Percentiles rank a stretch among this genome's conserved stretches.
Evolutionary conservation across 2,113 vertebrate genomes (phyloP).

Genomic region (Nestor notabilis): DNA sequence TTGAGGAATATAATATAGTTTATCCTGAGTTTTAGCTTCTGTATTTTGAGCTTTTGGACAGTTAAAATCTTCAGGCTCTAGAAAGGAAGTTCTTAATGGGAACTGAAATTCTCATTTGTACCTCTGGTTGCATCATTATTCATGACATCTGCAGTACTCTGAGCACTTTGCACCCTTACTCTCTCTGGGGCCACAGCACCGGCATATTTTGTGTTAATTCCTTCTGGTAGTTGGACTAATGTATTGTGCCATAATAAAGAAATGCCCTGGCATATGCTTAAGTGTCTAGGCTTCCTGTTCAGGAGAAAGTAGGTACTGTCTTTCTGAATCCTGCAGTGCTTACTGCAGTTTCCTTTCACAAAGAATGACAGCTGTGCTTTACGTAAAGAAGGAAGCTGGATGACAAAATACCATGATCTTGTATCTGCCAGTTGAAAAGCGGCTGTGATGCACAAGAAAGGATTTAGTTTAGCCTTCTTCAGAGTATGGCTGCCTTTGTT

Average conservation of each 20-base stretch:
- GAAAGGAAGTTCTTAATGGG: neutral
- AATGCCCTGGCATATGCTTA: neutral
- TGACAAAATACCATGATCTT: neutral
- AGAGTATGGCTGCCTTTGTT: neutral
- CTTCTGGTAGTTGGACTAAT: neutral
- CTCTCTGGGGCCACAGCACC: neutral
- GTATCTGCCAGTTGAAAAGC: neutral
- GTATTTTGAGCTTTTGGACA: neutral
- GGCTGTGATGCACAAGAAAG: neutral
- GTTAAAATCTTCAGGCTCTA: neutral
- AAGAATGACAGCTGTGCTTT: neutral
- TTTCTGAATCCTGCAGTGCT: neutral
- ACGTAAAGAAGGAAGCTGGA: neutral
- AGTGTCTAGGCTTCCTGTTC: neutral
- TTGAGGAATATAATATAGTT: neutral
- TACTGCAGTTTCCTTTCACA: neutral
- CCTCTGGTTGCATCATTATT: neutral
- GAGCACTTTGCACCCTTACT: neutral
- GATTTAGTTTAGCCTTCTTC: neutral
- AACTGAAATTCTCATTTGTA: neutral
- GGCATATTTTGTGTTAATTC: neutral
- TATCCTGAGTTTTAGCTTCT: neutral
- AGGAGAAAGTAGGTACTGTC: neutral
- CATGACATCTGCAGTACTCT: neutral
- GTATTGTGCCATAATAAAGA: neutral